Evolutionary conservation across 2,797 vertebrate species (phyloP).

Genomic region (Pantherophis vulpinus): DNA sequence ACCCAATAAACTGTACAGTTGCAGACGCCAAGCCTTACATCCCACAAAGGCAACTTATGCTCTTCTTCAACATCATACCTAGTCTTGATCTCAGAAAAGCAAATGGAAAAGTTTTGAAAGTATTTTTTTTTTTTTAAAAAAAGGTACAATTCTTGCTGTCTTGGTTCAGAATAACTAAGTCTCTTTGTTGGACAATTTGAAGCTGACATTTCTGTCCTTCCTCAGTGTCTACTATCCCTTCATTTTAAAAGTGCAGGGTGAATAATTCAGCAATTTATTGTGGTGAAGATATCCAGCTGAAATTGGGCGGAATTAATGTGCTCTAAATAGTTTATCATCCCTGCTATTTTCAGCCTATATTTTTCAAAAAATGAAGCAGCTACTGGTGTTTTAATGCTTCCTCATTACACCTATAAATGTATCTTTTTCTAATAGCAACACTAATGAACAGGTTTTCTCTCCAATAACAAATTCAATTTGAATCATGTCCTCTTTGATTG

Average conservation of each 20-base stretch:
- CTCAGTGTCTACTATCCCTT: neutral
- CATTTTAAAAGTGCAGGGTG: neutral
- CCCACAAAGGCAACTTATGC: neutral
- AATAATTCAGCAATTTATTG: neutral
- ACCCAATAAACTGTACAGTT: neutral
- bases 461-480: neutral
- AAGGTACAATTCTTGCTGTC: neutral
- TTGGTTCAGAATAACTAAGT: neutral
- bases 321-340: neutral
- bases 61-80: neutral
- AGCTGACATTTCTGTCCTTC: neutral
- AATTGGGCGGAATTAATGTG: neutral
- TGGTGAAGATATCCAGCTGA: neutral
- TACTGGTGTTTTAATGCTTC: neutral
- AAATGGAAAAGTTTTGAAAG: neutral
- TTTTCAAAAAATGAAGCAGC: neutral
- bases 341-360: neutral
- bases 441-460: neutral
- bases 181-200: neutral
- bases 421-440: neutral
- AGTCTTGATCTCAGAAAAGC: neutral
- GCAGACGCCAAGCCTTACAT: neutral
- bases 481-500: neutral
- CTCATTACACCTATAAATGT: neutral
- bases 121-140: neutral